phyloP scores from a whole-genome alignment of 2,113 vertebrate genomes.

The zebrafish (Danio rerio) region GRCz12tu NC_133196.1:22984001-22984500 shows the following conservation, averaged over 20 bases:
- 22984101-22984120: too few relatives aligned
- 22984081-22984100: too few relatives aligned
- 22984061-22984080: too few relatives aligned
- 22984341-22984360: conserved; percentile 62
- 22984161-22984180: too few relatives aligned
- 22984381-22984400: conserved; percentile 61
- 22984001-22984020: too few relatives aligned
- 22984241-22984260: background rate
- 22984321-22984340: conserved; percentile 60
- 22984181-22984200: too few relatives aligned
- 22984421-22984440: conserved; percentile 27
- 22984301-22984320: background rate
- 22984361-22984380: conserved; percentile 55
- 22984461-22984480: background rate
- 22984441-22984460: background rate
- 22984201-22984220: background rate
- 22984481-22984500: background rate
- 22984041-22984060: too few relatives aligned
- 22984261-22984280: background rate
- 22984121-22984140: too few relatives aligned
- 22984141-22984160: too few relatives aligned
- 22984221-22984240: background rate
- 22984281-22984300: too few relatives aligned
- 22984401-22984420: conserved; percentile 43
- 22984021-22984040: too few relatives aligned